Conservation (phyloP, 2,888 invertebrate species). For the Metallyticus violacea region DNA sequence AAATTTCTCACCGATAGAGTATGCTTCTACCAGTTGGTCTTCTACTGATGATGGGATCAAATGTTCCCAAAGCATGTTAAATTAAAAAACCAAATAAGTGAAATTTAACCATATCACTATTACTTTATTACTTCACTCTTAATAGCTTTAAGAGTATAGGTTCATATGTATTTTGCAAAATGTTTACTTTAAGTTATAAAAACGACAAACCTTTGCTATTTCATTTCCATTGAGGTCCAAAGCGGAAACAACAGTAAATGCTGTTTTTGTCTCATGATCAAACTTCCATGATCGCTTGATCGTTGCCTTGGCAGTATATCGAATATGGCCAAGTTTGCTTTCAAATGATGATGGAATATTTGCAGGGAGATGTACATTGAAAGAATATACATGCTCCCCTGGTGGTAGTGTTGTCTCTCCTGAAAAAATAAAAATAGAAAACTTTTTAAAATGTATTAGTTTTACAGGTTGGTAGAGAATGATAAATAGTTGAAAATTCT, state of each 20-base stretch:
- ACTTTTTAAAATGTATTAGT: constrained; percentile 21
- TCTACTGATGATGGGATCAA: too few species aligned
- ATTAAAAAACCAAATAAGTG: too few species aligned
- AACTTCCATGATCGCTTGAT: constrained; percentile 80
- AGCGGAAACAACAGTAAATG: constrained; percentile 77
- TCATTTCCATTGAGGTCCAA: constrained; percentile 78
- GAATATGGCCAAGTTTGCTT: constrained; percentile 68
- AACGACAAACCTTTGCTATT: constrained; percentile 58
- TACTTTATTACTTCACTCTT: too few species aligned
- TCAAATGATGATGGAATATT: constrained; percentile 80
- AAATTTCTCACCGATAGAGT: too few species aligned
- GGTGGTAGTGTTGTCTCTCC: constrained; percentile 68
- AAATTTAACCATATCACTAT: too few species aligned
- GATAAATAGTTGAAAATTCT: too few species aligned
- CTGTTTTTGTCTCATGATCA: constrained; percentile 77
- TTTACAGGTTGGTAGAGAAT: background rate
- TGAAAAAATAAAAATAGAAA: constrained; percentile 41
- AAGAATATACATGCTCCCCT: constrained; percentile 74
- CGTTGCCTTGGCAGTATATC: constrained; percentile 76
- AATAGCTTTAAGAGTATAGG: too few species aligned
- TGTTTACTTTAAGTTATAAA: too few species aligned
- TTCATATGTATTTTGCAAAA: too few species aligned
- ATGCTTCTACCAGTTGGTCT: too few species aligned
- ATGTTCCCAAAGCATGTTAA: too few species aligned
- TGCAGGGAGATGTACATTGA: constrained; percentile 67